Evolutionary conservation across 2,888 invertebrate genomes (phyloP), one percentile per base, ranked within the genome.

Genomic region (Colletes collaris): DNA sequence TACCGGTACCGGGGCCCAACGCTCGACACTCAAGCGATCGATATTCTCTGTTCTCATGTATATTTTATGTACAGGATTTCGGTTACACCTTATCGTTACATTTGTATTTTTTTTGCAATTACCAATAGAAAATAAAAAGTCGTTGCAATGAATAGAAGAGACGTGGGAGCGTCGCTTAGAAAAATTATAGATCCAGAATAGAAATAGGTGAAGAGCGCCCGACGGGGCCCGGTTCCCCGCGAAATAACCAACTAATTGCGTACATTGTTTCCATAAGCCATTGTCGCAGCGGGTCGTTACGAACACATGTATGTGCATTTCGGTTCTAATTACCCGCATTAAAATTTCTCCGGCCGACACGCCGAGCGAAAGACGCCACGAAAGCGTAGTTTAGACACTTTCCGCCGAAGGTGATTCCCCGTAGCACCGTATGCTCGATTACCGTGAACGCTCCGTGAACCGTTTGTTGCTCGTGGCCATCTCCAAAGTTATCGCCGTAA

Each of bases 311-410:
- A 8, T 49, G n/a, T 64, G 67, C 35, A 70, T 76, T 76, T 73
- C 70, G 59, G 67, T 55, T 73, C 50, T 76, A 82, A 82, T 82
- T 82, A 68, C 55, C 62, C 13, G 66, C 69, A 63, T 63, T 70
- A 35, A 69, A 73, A 73, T 79, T 79, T 79, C 81, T 76, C 81
- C 66, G 2, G 55, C 4, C 13, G 71, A 49, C 65, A 60, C 63
- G 63, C 7, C 27, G 59, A 37, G n/a, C 44, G 44, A 8, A 3
- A 46, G 44, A 46, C 44, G 19, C 58, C 64, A 46, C 63, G 81
- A 75, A 81, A 79, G 70, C 63, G 67, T 50, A 16, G 50, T 63
- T 58, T 44, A 11, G 44, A 59, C 50, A 37, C 16, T 69, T 35
- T 13, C 46, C 55, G 40, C 40, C 50, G 10, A 55, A 63, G 56